Evolutionary conservation across 1,140 invertebrate species (phyloP).

Genomic region (Diorhabda sublineata): DNA sequence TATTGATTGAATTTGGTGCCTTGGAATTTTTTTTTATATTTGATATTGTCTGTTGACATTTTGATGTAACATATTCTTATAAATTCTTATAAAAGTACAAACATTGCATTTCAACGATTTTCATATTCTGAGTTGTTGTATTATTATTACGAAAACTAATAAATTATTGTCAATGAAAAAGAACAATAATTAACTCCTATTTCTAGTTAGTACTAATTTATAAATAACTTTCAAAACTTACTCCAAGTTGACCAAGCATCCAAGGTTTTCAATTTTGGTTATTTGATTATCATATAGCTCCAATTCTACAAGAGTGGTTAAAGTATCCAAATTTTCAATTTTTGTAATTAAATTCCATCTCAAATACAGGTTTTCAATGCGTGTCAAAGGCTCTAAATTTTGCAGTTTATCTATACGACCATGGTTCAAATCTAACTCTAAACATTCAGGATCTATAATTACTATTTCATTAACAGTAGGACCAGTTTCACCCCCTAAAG

Average conservation of each 20-base stretch:
- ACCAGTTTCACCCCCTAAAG: constrained; percentile 9
- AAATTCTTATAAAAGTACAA: no score
- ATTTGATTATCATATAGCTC: constrained; percentile 98
- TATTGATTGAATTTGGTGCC: no score
- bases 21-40: no score
- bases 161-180: no score
- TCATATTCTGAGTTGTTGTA: no score
- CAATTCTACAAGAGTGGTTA: constrained; percentile 75
- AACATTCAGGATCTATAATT: constrained; percentile 43
- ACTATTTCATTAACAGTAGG: constrained; percentile 44
- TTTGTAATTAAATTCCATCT: constrained; percentile 94
- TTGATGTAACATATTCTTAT: no score
- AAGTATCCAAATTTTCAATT: constrained; percentile 79
- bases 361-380: constrained; percentile 76
- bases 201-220: background rate
- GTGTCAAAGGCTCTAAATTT: constrained; percentile 70
- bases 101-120: no score
- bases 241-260: constrained; percentile 83
- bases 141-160: no score
- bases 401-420: constrained; percentile 76
- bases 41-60: no score
- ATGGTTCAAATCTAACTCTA: constrained; percentile 84
- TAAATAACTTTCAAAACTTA: constrained; percentile 51
- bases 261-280: constrained; percentile 82
- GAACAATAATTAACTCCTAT: no score